Percentiles rank a stretch among this genome's conserved stretches.
Evolutionary conservation across 2,113 vertebrate genomes (phyloP).

Genomic region (Hippopotamus amphibius): DNA sequence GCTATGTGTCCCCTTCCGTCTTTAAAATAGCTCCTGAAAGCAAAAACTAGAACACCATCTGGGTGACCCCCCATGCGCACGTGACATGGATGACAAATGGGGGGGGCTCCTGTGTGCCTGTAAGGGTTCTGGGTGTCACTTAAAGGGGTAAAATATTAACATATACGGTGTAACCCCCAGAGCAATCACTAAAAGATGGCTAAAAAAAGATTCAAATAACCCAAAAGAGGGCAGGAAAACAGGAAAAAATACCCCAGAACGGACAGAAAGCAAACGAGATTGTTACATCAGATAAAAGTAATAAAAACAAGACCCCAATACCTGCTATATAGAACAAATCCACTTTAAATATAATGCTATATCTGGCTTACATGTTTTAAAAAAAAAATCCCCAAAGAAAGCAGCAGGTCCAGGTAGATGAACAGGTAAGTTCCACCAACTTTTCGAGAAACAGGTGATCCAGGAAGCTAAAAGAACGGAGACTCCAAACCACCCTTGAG

Average conservation of each 20-base stretch:
- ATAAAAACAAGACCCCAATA: background rate
- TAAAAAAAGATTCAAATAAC: background rate
- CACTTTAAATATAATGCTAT: background rate
- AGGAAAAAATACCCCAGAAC: background rate
- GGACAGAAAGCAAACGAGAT: background rate
- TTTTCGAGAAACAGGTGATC: background rate
- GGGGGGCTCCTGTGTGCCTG: background rate
- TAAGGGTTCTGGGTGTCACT: background rate
- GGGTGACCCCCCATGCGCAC: fast-evolving
- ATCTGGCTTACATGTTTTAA: background rate
- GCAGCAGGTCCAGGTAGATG: background rate
- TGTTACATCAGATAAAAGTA: background rate
- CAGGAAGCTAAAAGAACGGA: background rate
- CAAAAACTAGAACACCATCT: background rate
- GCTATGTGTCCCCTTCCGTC: background rate
- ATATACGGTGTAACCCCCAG: background rate
- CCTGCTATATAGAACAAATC: background rate
- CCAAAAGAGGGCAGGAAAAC: background rate
- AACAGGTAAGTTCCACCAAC: background rate
- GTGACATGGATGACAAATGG: background rate
- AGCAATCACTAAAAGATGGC: background rate
- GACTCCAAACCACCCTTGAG: background rate
- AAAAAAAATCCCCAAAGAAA: background rate
- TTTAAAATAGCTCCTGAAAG: background rate
- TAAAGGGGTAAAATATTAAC: background rate